Conservation (phyloP, 2,888 invertebrate species). For the Apodemia arnacis region DNA sequence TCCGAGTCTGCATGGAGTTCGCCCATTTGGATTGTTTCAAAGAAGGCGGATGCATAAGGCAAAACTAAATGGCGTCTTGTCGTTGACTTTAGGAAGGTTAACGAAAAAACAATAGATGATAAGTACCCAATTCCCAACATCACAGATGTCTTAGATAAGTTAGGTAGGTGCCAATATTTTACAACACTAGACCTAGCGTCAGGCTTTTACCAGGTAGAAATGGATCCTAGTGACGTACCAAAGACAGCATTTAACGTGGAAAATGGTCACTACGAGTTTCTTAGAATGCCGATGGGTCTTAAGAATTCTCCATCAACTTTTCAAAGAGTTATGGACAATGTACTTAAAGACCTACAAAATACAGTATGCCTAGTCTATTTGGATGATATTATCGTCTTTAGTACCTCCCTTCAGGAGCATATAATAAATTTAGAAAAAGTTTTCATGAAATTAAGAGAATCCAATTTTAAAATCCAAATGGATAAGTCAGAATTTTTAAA, state of each 20-base stretch:
- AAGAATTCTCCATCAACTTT: conserved; percentile 82
- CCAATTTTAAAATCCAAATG: conserved; percentile 83
- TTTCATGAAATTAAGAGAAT: conserved; percentile 73
- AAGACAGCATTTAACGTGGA: conserved; percentile 73
- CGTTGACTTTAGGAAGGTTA: conserved; percentile 22
- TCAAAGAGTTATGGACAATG: conserved; percentile 85
- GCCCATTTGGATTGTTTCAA: conserved; percentile 80
- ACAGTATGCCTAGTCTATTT: conserved; percentile 82
- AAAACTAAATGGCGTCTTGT: conserved; percentile 54
- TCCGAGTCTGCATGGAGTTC: conserved; percentile 74
- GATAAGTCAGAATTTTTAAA: conserved; percentile 48
- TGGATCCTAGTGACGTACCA: conserved; percentile 61
- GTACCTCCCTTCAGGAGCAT: too few relatives aligned
- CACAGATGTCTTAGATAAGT: conserved; percentile 55
- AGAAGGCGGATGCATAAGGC: conserved; percentile 75
- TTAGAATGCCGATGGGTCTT: conserved; percentile 76
- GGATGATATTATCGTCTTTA: conserved; percentile 81
- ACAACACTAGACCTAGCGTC: conserved; percentile 66
- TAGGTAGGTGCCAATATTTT: conserved; percentile 80
- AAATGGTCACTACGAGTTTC: conserved; percentile 73
- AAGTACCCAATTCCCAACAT: not conserved
- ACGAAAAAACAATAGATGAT: conserved; percentile 67
- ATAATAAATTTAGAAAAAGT: conserved; percentile 34
- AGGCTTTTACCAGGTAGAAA: conserved; percentile 36
- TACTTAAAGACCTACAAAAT: conserved; percentile 82